Conservation (phyloP, 2,888 invertebrate genomes). For the Uloborus plumipes region DNA sequence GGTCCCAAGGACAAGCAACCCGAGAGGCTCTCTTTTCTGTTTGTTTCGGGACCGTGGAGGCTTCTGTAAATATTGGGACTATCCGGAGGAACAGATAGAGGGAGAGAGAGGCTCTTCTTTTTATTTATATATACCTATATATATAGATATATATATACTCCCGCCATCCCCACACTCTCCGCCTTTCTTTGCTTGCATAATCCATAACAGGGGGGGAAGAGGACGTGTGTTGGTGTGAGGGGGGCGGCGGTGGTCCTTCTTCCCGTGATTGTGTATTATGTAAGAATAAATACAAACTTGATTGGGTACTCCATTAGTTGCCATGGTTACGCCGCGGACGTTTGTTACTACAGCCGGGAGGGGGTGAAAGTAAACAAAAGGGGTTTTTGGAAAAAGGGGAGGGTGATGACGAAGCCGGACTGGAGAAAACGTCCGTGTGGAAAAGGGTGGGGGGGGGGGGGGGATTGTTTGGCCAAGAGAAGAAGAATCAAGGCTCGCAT, state of each 20-base stretch:
- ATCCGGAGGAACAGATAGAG: conserved; percentile 38
- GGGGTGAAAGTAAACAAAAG: conserved; percentile 54
- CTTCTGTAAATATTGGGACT: conserved; percentile 65
- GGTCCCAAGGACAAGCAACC: conserved; percentile 55
- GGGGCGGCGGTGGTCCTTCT: neutral
- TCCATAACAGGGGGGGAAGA: conserved; percentile 62
- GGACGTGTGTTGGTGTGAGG: conserved; percentile 14
- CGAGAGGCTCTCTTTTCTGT: conserved; percentile 58
- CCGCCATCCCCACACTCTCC: conserved; percentile 31
- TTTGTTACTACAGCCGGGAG: conserved; percentile 60
- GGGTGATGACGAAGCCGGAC: conserved; percentile 22
- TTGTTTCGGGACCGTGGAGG: conserved; percentile 61
- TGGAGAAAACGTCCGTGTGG: conserved; percentile 44
- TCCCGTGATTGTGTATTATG: conserved; percentile 66
- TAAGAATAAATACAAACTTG: conserved; percentile 66
- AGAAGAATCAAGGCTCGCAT: conserved; percentile 47
- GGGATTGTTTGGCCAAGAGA: conserved; percentile 57
- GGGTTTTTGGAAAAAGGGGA: conserved; percentile 39
- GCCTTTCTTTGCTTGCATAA: conserved; percentile 65
- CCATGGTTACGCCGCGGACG: conserved; percentile 61
- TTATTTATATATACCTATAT: conserved; percentile 59
- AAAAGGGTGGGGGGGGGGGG: conserved; percentile 15
- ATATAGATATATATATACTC: conserved; percentile 50
- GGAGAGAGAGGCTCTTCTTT: conserved; percentile 47
- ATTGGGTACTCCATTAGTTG: conserved; percentile 66